phyloP scores from a whole-genome alignment of 2,113 vertebrate genomes.

The Heliornis fulica region DNA sequence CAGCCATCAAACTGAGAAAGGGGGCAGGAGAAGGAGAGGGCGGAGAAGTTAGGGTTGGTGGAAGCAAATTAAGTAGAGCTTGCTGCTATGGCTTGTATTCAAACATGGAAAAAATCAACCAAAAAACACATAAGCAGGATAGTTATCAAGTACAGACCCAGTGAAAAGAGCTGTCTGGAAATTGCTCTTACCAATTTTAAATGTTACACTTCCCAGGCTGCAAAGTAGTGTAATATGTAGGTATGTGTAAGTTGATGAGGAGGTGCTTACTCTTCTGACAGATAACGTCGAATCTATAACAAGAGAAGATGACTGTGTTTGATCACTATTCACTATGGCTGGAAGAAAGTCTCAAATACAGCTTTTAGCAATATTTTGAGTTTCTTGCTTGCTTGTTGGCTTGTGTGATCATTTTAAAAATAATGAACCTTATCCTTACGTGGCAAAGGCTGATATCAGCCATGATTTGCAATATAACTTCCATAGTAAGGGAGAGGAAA shows the following conservation, averaged over 20 bases:
- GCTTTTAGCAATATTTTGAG: background rate
- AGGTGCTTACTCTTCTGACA: background rate
- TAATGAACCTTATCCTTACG: background rate
- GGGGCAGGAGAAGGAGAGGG: fast-evolving
- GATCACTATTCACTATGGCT: background rate
- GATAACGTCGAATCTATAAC: background rate
- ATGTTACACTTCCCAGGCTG: background rate
- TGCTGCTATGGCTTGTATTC: background rate
- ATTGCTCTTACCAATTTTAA: background rate
- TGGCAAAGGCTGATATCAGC: background rate
- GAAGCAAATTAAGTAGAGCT: background rate
- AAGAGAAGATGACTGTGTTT: background rate
- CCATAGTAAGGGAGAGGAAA: background rate
- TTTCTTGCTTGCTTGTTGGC: background rate
- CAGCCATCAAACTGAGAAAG: background rate
- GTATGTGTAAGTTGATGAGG: background rate
- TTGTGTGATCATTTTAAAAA: background rate
- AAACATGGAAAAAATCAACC: background rate
- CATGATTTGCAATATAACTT: background rate
- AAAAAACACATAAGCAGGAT: background rate
- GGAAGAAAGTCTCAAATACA: background rate
- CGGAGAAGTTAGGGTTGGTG: background rate
- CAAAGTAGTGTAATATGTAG: background rate
- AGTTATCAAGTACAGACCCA: background rate
- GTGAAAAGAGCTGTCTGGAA: background rate